These are phyloP conservation scores for Noctua pronuba DNA, from an alignment of 2,888 invertebrate species.

Conservation along the genomic window DNA sequence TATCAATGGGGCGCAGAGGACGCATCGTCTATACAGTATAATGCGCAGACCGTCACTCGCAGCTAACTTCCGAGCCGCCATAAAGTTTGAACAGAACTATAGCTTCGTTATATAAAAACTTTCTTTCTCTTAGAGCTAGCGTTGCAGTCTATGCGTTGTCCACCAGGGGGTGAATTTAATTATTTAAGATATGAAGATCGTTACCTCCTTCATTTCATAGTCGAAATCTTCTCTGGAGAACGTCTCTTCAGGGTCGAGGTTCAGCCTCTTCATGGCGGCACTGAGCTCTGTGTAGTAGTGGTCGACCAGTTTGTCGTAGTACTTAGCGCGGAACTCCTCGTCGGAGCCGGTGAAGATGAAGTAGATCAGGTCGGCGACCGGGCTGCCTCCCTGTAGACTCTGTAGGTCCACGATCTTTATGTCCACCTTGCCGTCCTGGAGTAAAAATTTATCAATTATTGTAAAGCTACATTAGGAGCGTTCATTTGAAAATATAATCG, in stretches of 20 bases:
- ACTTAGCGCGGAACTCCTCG: conserved; percentile 73
- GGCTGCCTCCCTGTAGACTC: conserved; percentile 75
- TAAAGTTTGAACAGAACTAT: no score
- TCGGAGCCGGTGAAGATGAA: conserved; percentile 80
- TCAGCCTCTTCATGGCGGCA: conserved; percentile 69
- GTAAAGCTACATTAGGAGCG: neutral
- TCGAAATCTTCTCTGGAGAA: conserved; percentile 77
- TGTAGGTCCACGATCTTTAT: conserved; percentile 81
- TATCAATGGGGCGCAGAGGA: no score
- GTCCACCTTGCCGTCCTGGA: conserved; percentile 62
- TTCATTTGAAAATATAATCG: neutral
- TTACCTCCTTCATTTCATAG: conserved; percentile 75
- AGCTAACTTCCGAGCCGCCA: no score
- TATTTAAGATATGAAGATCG: neutral
- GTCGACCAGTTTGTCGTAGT: conserved; percentile 68
- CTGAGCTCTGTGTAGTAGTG: conserved; percentile 73
- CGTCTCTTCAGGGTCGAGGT: conserved; percentile 69
- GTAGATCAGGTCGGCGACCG: conserved; percentile 77
- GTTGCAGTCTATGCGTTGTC: neutral
- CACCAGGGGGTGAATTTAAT: neutral
- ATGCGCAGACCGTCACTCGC: no score
- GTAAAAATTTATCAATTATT: neutral
- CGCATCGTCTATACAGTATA: no score
- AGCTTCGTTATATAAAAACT: neutral
- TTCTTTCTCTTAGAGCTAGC: neutral